Percentiles rank a stretch among this genome's conserved stretches.
These are phyloP conservation scores for Syndactyla subalaris DNA, from an alignment of 2,797 vertebrate species.

Conservation along the genomic window DNA sequence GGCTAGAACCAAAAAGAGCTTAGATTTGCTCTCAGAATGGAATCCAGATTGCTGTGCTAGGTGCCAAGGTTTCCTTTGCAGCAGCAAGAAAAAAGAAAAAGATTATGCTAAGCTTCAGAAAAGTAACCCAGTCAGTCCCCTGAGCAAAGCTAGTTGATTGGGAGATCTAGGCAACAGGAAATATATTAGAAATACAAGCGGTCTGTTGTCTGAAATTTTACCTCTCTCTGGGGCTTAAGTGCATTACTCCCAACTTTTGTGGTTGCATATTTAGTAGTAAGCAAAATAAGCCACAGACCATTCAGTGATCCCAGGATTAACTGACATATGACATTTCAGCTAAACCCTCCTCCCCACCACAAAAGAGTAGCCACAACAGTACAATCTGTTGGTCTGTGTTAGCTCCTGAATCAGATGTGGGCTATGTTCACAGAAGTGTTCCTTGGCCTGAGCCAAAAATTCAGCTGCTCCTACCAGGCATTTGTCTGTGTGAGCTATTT, in stretches of 20 bases:
- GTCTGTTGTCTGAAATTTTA: conserved; percentile 53
- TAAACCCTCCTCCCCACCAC: neutral
- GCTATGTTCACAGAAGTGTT: neutral
- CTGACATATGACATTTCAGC: conserved; percentile 31
- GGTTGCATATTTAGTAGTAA: conserved; percentile 59
- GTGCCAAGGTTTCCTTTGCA: conserved; percentile 53
- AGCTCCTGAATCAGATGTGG: neutral
- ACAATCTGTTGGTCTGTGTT: neutral
- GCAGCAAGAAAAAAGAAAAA: conserved; percentile 24
- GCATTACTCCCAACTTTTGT: conserved; percentile 48
- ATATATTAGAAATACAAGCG: conserved; percentile 42
- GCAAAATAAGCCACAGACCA: conserved; percentile 61
- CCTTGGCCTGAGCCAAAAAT: neutral
- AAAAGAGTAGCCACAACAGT: conserved; percentile 1
- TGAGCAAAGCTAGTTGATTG: conserved; percentile 26
- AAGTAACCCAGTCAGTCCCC: conserved; percentile 17
- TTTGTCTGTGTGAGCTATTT: neutral
- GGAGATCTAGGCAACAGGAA: conserved; percentile 54
- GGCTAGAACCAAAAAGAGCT: neutral
- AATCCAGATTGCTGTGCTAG: conserved; percentile 48
- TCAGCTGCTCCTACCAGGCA: neutral
- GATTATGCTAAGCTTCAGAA: conserved; percentile 46
- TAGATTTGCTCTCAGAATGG: conserved; percentile 17
- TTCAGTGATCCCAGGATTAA: conserved; percentile 40
- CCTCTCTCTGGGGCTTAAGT: conserved; percentile 55